Evolutionary conservation across 2,113 vertebrate species (phyloP), one percentile per base, ranked within the genome.

Genomic region (Misgurnus mizolepis): DNA sequence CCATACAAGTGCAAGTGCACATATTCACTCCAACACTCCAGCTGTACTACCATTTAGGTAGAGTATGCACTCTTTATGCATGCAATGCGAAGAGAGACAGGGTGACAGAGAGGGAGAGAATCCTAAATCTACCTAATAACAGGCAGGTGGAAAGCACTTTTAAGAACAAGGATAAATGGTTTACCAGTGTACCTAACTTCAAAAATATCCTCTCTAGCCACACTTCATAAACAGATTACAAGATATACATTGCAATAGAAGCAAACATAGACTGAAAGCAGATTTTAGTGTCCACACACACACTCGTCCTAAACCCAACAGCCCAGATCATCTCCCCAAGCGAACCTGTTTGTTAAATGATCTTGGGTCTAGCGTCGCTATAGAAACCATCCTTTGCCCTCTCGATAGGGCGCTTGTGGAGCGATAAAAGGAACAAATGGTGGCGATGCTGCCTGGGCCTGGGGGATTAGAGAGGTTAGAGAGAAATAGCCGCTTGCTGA

Each of bases 321-420:
- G 70, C 61, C 41, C 15, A 69, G 71, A 76, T 81, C 65, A 14
- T 60, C 78, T 78, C 27, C 70, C 62, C 62, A 77, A 77, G 50
- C 79, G 80, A 83, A 80, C 79, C 9, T 67, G 55, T 84, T 83
- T 83, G 76, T 47, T 45, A 69, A 87, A 83, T 86, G 76, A 86
- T 85, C 84, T 82, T 67, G 67, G 61, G 80, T 80, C 71, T 87
- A 66, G 83, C 39, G 90, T 91, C 81, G 86, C 89, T 88, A 92
- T 90, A 90, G 91, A 90, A 92, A 92, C 91, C 85, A 89, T 87
- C 89, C 85, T 79, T 82, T 87, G 82, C 84, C 85, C 73, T 85
- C 83, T 88, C 71, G 69, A 72, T 67, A 17, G 67, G 76, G 41
- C 22, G 47, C 71, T 47, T 75, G 14, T 27, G 34, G 84, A 84